These are phyloP conservation scores for Bibio marci DNA, from an alignment of 2,888 invertebrate genomes.

Conservation along the genomic window DNA sequence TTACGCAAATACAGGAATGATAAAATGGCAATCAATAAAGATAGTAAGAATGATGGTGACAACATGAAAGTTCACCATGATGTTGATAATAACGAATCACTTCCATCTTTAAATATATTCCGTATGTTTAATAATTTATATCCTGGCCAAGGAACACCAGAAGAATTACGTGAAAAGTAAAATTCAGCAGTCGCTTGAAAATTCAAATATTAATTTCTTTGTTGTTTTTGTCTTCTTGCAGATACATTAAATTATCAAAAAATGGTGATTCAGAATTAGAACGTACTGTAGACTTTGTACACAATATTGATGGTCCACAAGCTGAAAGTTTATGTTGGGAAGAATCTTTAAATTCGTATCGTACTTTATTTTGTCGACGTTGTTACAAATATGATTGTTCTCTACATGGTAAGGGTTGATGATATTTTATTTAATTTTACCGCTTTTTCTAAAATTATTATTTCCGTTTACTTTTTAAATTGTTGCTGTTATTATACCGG, in stretches of 20 bases:
- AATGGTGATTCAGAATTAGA: constrained; percentile 72
- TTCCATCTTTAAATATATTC: constrained; percentile 61
- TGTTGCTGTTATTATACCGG: constrained; percentile 6
- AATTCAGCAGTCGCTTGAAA: background rate
- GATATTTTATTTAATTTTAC: background rate
- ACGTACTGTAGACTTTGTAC: constrained; percentile 83
- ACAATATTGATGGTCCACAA: constrained; percentile 86
- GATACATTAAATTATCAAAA: constrained; percentile 78
- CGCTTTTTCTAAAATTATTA: no score
- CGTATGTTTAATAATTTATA: constrained; percentile 82
- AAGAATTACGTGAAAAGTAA: constrained; percentile 77
- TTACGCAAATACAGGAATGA: constrained; percentile 22
- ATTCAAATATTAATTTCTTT: background rate
- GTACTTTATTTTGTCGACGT: constrained; percentile 90
- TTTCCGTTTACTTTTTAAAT: constrained; percentile 3
- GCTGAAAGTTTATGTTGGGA: constrained; percentile 85
- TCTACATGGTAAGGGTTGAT: constrained; percentile 68
- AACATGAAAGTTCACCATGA: constrained; percentile 7
- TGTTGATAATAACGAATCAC: constrained; percentile 22
- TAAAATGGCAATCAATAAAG: constrained; percentile 27
- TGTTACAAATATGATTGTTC: constrained; percentile 99
- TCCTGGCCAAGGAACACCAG: constrained; percentile 80
- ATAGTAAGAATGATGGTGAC: constrained; percentile 13
- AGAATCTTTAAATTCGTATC: constrained; percentile 95
- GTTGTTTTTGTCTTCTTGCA: constrained; percentile 20